Base-by-base conservation (phyloP, 2,888 invertebrate genomes). In the Archaeoteleia sp. region DNA sequence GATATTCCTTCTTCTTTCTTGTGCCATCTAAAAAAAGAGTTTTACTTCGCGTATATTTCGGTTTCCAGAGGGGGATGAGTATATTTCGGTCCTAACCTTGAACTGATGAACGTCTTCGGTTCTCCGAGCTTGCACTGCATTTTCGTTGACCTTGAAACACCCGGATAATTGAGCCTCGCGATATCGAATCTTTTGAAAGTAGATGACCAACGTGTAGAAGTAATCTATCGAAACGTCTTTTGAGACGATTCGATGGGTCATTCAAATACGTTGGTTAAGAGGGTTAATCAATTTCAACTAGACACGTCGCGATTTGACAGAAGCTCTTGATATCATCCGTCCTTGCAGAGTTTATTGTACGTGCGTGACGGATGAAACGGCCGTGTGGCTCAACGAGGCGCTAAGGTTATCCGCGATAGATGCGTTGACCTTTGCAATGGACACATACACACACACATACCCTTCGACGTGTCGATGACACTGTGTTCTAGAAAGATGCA, bases 361-460 rank as follows among this genome's bases (percentile, higher is more conserved):
- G 61, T 45, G 45, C 53, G 51, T 53, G 48, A 53, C 46, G 54
- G 62, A 20, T 62, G 62, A 54, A 54, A 25, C 13, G 27, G 40
- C 61, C 25, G 34, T 34, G n/a, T 37, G 37, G 32, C 46, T 57
- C 46, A 46, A 48, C 71, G 63, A 70, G 71, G 63, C 60, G 72
- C 74, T 75, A 76, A 79, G 77, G 76, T 80, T 78, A 78, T 77
- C 77, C 70, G 67, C 76, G 76, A 78, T 80, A 80, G 77, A 77
- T 79, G 72, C 78, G 73, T 78, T 80, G 81, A 81, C 80, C 81
- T 81, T 78, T 75, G 73, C 80, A 76, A 79, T 78, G 75, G 73
- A 72, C 74, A 72, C 74, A 73, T 76, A 15, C 39, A 46, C 29
- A 9, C 15, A 37, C 37, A 71, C 66, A 5, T 20, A 20, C 5